These are phyloP conservation scores for Macropus fuliginosus DNA, from an alignment of 2,797 vertebrate genomes.

Conservation along the genomic window DNA sequence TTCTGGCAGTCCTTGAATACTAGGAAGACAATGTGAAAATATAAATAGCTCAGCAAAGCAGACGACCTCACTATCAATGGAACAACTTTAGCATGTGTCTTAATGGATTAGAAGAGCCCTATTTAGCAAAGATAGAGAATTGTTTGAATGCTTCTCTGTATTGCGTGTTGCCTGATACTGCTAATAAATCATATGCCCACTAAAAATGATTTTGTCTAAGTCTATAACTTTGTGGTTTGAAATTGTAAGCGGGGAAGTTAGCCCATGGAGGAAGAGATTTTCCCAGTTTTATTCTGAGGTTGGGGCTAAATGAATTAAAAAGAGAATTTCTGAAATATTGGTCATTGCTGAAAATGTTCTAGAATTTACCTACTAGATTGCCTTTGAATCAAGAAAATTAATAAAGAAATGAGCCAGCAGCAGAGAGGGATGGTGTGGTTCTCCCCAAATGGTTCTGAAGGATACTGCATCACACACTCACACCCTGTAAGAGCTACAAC, in stretches of 20 bases:
- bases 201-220: not conserved
- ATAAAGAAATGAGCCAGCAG: not conserved
- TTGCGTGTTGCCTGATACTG: not conserved
- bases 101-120: not conserved
- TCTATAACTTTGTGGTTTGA: not conserved
- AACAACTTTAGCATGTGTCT: not conserved
- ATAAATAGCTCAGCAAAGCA: not conserved
- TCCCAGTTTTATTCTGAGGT: not conserved
- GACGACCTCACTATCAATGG: not conserved
- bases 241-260: not conserved
- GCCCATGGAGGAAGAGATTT: not conserved
- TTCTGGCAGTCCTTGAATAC: not conserved
- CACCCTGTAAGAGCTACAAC: not conserved
- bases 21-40: not conserved
- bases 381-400: not conserved
- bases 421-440: not conserved
- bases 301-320: not conserved
- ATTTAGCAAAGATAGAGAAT: not conserved
- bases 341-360: not conserved
- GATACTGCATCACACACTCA: not conserved
- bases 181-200: not conserved
- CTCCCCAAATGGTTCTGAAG: not conserved
- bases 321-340: not conserved
- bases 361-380: not conserved
- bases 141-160: not conserved